These are phyloP conservation scores for Lepus townsendii DNA, from an alignment of 2,797 vertebrate species.

Conservation along the genomic window DNA sequence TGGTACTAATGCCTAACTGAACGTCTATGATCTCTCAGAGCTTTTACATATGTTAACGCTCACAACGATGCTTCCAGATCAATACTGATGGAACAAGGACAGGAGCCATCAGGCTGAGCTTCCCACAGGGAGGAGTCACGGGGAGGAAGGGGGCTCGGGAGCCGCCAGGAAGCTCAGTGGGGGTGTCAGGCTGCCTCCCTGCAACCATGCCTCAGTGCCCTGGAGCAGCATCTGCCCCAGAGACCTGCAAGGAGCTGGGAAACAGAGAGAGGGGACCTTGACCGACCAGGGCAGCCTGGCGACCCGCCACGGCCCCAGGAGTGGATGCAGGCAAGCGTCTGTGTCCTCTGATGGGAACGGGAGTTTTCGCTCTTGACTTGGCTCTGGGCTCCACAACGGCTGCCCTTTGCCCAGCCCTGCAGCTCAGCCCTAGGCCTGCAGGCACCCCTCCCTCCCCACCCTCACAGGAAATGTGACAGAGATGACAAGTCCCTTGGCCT, in stretches of 20 bases:
- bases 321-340: background rate
- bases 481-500: background rate
- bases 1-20: background rate
- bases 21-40: background rate
- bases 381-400: background rate
- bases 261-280: background rate
- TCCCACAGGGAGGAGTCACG: background rate
- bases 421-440: background rate
- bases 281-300: background rate
- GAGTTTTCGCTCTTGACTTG: background rate
- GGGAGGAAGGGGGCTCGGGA: background rate
- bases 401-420: background rate
- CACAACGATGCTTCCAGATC: background rate
- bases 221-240: background rate
- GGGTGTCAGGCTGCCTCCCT: background rate
- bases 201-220: constrained; percentile 43
- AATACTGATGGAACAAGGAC: constrained; percentile 3
- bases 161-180: background rate
- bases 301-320: background rate
- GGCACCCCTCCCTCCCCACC: background rate
- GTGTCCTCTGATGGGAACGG: background rate
- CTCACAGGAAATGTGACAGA: background rate
- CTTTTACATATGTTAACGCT: background rate
- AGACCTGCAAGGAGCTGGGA: background rate
- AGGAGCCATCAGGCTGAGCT: background rate